phyloP scores from a whole-genome alignment of 53 echinoderm and acorn worm genomes.

The Echinarachnius parma region DNA sequence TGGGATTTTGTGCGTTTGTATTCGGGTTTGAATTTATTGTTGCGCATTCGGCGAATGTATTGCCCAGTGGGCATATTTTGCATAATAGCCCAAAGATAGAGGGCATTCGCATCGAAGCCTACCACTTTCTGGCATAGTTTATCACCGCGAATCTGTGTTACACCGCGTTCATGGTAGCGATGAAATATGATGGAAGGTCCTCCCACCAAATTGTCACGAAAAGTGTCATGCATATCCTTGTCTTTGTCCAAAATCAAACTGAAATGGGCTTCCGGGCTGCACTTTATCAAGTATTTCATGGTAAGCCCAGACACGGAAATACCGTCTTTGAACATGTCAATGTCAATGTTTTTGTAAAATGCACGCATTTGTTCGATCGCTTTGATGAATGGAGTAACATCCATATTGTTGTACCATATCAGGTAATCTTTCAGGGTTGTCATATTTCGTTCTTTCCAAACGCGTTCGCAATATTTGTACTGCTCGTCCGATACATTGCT shows the following conservation, averaged over 20 bases:
- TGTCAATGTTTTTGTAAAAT: constrained; percentile 40
- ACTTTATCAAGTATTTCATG: constrained; percentile 54
- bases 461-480: constrained; percentile 30
- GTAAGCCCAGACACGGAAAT: constrained; percentile 65
- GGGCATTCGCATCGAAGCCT: constrained; percentile 61
- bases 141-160: constrained; percentile 45
- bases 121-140: constrained; percentile 54
- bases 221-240: constrained; percentile 46
- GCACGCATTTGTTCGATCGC: constrained; percentile 53
- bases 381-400: constrained; percentile 58
- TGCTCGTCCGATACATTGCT: constrained; percentile 29
- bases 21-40: constrained; percentile 26
- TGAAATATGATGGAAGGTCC: constrained; percentile 55
- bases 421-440: constrained; percentile 32
- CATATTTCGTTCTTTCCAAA: constrained; percentile 50
- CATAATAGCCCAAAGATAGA: constrained; percentile 59
- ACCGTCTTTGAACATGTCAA: constrained; percentile 61
- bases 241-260: constrained; percentile 31
- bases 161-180: constrained; percentile 46
- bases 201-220: constrained; percentile 55
- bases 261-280: constrained; percentile 18
- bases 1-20: neutral
- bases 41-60: constrained; percentile 28
- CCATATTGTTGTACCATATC: constrained; percentile 59
- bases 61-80: constrained; percentile 61